These are phyloP conservation scores for Mycteria americana DNA, from an alignment of 2,797 vertebrate species.

Conservation along the genomic window DNA sequence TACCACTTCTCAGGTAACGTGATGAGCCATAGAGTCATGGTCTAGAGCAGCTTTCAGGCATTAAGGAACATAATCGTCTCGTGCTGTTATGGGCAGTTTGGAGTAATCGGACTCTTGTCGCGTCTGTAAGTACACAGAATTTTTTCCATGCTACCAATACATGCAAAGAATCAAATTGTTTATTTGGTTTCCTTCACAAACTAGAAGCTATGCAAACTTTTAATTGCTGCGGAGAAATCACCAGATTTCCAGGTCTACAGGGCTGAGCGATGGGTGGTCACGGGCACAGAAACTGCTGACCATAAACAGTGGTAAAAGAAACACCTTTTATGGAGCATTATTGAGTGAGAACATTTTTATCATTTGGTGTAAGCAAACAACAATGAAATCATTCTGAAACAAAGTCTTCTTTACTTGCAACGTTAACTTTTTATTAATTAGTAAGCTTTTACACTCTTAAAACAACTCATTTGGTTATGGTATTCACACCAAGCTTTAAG, in stretches of 20 bases:
- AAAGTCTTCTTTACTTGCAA: background rate
- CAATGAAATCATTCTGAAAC: background rate
- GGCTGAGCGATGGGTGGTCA: accelerated
- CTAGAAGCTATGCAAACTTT: background rate
- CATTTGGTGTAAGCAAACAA: background rate
- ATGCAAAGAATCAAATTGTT: background rate
- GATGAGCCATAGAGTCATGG: background rate
- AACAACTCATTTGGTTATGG: background rate
- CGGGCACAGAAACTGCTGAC: accelerated
- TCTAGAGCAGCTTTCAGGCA: background rate
- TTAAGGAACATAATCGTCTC: background rate
- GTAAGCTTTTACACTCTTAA: background rate
- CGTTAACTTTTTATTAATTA: background rate
- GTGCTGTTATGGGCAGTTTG: accelerated
- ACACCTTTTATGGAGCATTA: background rate
- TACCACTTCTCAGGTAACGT: background rate
- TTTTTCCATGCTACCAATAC: background rate
- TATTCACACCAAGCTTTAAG: background rate
- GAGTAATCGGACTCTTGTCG: background rate
- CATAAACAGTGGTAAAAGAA: background rate
- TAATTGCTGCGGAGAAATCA: background rate
- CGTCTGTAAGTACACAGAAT: background rate
- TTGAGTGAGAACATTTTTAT: background rate
- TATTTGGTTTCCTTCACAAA: background rate
- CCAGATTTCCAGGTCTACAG: background rate